phyloP scores from a whole-genome alignment of 2,797 vertebrate species.

The Gymnocypris eckloni region DNA sequence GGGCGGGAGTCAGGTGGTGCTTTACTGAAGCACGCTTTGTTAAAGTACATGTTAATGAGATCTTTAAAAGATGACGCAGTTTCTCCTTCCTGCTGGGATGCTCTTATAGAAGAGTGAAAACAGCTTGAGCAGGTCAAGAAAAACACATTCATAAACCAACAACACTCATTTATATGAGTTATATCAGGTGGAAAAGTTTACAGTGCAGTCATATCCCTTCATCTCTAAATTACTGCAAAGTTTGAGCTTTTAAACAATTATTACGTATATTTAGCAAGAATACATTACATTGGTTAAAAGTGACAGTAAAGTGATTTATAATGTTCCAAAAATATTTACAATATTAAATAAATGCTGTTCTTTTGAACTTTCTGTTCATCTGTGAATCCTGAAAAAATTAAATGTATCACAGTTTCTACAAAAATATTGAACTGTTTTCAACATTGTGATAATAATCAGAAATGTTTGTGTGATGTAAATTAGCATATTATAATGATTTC shows the following conservation, averaged over 20 bases:
- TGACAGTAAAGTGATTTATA: not conserved
- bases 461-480: not conserved
- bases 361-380: not conserved
- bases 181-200: no score
- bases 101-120: constrained; percentile 10
- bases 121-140: not conserved
- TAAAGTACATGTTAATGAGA: constrained; percentile 52
- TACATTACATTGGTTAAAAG: not conserved
- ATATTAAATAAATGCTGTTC: not conserved
- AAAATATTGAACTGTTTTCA: not conserved
- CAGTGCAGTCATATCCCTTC: not conserved
- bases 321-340: not conserved
- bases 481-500: not conserved
- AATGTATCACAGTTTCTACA: not conserved
- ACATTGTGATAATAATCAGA: not conserved
- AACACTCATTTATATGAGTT: not conserved
- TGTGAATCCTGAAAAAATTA: not conserved
- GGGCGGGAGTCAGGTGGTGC: constrained; percentile 19
- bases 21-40: constrained; percentile 49
- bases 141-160: no score
- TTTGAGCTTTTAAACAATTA: not conserved
- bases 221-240: not conserved
- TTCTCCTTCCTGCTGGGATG: not conserved
- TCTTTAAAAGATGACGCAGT: constrained; percentile 8
- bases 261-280: not conserved